Evolutionary conservation across 2,888 invertebrate genomes (phyloP).

Genomic region (Phoenoteleia sp.): DNA sequence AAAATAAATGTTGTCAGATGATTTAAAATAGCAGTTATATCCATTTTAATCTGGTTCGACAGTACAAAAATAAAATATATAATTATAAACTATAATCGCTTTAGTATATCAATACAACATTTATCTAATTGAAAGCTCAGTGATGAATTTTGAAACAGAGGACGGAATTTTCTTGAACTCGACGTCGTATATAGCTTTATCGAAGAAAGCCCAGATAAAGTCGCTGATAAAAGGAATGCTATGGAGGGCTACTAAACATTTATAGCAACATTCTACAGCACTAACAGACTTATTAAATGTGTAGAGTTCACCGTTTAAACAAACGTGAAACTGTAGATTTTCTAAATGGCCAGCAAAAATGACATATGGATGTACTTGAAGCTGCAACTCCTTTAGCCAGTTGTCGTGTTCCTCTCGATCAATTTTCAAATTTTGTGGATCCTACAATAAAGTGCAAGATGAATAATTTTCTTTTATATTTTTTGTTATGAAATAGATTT

Average conservation of each 20-base stretch:
- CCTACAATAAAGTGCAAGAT: slow-evolving; percentile 24
- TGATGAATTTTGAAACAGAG: slow-evolving; percentile 19
- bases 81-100: too few species aligned
- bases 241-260: slow-evolving; percentile 23
- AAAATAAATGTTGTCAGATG: too few species aligned
- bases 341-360: too few species aligned
- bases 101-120: background rate
- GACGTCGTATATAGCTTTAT: slow-evolving; percentile 19
- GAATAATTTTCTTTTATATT: too few species aligned
- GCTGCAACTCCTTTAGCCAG: background rate
- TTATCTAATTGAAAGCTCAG: too few species aligned
- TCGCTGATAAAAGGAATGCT: slow-evolving; percentile 30
- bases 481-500: too few species aligned
- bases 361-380: slow-evolving; percentile 26
- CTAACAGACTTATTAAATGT: too few species aligned
- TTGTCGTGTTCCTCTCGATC: slow-evolving; percentile 18
- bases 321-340: slow-evolving; percentile 3
- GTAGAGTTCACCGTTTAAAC: slow-evolving; percentile 29
- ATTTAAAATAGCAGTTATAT: background rate
- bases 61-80: too few species aligned
- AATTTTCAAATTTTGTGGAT: background rate
- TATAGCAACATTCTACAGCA: slow-evolving; percentile 31
- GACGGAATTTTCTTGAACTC: background rate
- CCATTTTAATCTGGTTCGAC: too few species aligned
- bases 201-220: slow-evolving; percentile 34